phyloP scores from a whole-genome alignment of 2,888 invertebrate species.

The Omphaloscelis lunosa region DNA sequence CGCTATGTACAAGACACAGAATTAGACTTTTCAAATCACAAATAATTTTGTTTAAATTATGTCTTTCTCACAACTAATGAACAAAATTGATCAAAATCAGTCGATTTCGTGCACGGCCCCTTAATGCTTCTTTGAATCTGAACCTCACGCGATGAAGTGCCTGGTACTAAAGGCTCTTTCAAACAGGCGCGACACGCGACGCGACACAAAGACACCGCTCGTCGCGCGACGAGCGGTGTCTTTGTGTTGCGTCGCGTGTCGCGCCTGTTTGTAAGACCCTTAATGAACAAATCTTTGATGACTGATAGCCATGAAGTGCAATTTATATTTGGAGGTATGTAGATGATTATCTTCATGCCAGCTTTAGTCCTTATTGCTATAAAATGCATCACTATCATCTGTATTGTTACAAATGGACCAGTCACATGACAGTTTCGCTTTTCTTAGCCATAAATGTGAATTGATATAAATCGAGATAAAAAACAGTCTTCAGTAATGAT shows the following conservation, averaged over 20 bases:
- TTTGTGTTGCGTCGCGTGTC: too few species aligned
- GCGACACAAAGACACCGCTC: too few species aligned
- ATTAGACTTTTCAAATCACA: too few species aligned
- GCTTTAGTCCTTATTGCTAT: not conserved
- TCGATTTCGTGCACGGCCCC: too few species aligned
- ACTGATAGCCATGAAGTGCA: conserved; percentile 5
- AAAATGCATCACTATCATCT: not conserved
- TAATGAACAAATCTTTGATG: not conserved
- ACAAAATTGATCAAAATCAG: too few species aligned
- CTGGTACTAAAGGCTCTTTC: too few species aligned
- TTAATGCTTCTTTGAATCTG: not conserved
- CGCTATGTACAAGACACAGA: too few species aligned
- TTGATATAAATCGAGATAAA: not conserved
- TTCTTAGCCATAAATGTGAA: not conserved
- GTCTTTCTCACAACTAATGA: too few species aligned
- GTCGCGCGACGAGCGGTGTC: too few species aligned
- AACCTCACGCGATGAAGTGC: not conserved
- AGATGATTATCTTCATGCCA: not conserved
- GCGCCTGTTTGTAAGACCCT: too few species aligned
- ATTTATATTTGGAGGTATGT: conserved; percentile 21
- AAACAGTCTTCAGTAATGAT: conserved; percentile 1
- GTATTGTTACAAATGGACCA: not conserved
- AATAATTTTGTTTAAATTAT: too few species aligned
- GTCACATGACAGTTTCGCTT: not conserved
- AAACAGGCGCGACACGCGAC: too few species aligned